These are phyloP conservation scores for Morpho achilles DNA, from an alignment of 2,888 invertebrate species.

Conservation along the genomic window DNA sequence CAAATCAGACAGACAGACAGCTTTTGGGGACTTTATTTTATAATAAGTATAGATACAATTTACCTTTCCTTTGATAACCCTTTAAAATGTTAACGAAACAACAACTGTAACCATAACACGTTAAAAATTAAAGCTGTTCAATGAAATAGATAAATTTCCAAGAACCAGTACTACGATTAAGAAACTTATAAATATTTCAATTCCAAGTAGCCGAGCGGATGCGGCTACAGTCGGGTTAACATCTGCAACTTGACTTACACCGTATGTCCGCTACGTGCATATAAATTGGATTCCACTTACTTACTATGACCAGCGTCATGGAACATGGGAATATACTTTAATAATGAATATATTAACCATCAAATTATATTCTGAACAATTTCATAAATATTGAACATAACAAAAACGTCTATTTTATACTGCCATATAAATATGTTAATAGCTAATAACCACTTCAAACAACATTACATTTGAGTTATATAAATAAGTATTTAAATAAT, in stretches of 20 bases:
- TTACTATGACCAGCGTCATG: slow-evolving; percentile 45
- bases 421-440: too few species aligned
- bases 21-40: too few species aligned
- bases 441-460: too few species aligned
- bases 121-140: slow-evolving; percentile 29
- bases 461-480: too few species aligned
- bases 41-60: too few species aligned
- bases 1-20: too few species aligned
- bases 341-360: slow-evolving; percentile 17
- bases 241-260: slow-evolving; percentile 78
- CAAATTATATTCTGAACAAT: slow-evolving; percentile 9
- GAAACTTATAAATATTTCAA: slow-evolving; percentile 70
- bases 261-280: slow-evolving; percentile 66
- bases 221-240: slow-evolving; percentile 67
- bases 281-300: slow-evolving; percentile 50
- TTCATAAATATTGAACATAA: too few species aligned
- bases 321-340: slow-evolving; percentile 45
- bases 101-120: neutral
- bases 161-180: slow-evolving; percentile 54
- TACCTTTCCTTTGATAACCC: too few species aligned
- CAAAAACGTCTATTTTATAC: too few species aligned
- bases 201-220: slow-evolving; percentile 73
- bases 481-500: too few species aligned
- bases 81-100: too few species aligned
- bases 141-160: slow-evolving; percentile 55